Percentiles rank a stretch among this genome's conserved stretches.
These are phyloP conservation scores for Rhagophthalmus giganteus DNA, from an alignment of 2,888 invertebrate genomes.

Conservation along the genomic window DNA sequence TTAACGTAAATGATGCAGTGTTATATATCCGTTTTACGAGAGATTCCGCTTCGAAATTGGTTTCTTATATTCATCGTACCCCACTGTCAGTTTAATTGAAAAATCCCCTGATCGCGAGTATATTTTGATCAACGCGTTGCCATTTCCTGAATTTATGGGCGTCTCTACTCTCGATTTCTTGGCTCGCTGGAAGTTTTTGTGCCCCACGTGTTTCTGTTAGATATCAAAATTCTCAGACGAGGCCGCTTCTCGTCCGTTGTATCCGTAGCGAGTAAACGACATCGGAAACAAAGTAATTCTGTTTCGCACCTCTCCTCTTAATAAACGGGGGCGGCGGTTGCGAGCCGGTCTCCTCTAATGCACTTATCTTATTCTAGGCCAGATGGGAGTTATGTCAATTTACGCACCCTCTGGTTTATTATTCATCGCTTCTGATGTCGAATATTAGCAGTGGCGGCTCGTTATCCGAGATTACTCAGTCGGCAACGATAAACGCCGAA, in stretches of 20 bases:
- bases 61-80: slow-evolving; percentile 22
- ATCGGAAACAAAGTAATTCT: slow-evolving; percentile 32
- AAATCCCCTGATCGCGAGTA: slow-evolving; percentile 21
- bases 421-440: slow-evolving; percentile 31
- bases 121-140: slow-evolving; percentile 13
- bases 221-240: not conserved
- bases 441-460: slow-evolving; percentile 28
- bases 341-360: slow-evolving; percentile 40
- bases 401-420: slow-evolving; percentile 45
- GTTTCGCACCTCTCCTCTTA: slow-evolving; percentile 31
- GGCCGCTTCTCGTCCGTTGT: slow-evolving; percentile 21
- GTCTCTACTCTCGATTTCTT: not conserved
- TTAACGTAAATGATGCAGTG: slow-evolving; percentile 23
- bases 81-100: slow-evolving; percentile 23
- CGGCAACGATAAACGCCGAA: slow-evolving; percentile 11
- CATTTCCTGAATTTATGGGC: slow-evolving; percentile 6
- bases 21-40: slow-evolving; percentile 26
- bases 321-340: slow-evolving; percentile 24
- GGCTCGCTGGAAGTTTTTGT: too few species aligned
- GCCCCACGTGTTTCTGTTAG: not conserved
- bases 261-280: slow-evolving; percentile 23
- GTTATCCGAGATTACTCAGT: slow-evolving; percentile 21
- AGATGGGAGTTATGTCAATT: slow-evolving; percentile 45
- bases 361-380: slow-evolving; percentile 45
- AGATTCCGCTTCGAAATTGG: slow-evolving; percentile 25